These are phyloP conservation scores for Dicranocentrus wangi DNA, from an alignment of 2,888 invertebrate species.

Conservation along the genomic window DNA sequence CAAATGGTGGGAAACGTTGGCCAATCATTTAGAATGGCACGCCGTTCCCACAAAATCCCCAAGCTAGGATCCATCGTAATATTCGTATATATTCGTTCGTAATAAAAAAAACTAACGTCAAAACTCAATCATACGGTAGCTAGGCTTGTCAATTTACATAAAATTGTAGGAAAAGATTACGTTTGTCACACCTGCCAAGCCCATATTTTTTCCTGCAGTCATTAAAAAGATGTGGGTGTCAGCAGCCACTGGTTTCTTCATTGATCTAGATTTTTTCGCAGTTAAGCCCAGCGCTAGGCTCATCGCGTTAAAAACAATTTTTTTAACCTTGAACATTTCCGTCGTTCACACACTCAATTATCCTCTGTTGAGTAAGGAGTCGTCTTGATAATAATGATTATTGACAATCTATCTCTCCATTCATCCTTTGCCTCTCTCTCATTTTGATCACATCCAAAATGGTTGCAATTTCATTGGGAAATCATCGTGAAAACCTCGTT, in stretches of 20 bases:
- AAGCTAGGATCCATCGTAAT: too few species aligned
- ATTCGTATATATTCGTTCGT: too few species aligned
- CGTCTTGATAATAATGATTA: too few species aligned
- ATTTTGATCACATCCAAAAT: too few species aligned
- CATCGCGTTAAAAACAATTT: neutral
- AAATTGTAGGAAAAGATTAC: neutral
- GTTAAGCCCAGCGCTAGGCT: neutral
- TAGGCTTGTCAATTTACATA: neutral
- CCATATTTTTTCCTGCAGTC: slow-evolving; percentile 52
- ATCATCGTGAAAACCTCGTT: too few species aligned
- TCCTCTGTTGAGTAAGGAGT: neutral
- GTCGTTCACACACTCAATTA: neutral
- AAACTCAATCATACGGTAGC: too few species aligned
- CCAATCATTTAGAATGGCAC: neutral
- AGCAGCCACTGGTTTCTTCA: slow-evolving; percentile 22
- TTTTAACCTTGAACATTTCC: slow-evolving; percentile 22
- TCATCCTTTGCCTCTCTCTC: too few species aligned
- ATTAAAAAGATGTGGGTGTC: slow-evolving; percentile 65
- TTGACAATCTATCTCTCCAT: too few species aligned
- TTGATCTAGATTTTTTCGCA: slow-evolving; percentile 22
- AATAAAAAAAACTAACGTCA: too few species aligned
- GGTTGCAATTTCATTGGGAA: too few species aligned
- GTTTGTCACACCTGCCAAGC: slow-evolving; percentile 43
- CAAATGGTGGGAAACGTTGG: slow-evolving; percentile 15
- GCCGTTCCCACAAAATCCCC: slow-evolving; percentile 4